Conservation (phyloP, 2,113 vertebrate species). For the Prolemur simus region DNA sequence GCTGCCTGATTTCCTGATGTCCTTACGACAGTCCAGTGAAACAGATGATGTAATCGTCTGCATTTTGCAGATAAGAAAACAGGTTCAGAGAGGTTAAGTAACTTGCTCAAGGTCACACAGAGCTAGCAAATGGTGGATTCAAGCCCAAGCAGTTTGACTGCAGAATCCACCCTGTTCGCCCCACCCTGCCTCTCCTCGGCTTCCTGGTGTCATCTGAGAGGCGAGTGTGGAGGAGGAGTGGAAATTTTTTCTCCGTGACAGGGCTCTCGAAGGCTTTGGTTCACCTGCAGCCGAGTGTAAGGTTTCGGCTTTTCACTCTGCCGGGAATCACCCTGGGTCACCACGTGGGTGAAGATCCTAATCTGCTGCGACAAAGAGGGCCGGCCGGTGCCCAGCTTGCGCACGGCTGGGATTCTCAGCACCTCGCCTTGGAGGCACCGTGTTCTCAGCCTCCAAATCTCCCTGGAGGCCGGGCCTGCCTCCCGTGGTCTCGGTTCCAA, state of each 20-base stretch:
- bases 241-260: background rate
- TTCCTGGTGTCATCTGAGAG: background rate
- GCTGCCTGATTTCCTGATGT: accelerated
- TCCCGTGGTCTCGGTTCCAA: background rate
- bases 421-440: background rate
- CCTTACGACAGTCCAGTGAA: background rate
- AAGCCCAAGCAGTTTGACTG: background rate
- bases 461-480: background rate
- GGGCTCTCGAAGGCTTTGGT: background rate
- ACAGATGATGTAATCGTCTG: background rate
- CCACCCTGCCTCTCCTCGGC: background rate
- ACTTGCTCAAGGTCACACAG: background rate
- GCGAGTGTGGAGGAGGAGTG: background rate
- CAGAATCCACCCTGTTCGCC: background rate
- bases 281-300: background rate
- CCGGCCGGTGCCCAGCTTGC: background rate
- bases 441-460: background rate
- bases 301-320: background rate
- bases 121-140: background rate
- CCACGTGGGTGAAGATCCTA: background rate
- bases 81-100: background rate
- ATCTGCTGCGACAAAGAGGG: background rate
- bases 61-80: background rate
- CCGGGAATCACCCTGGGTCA: background rate
- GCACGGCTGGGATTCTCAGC: background rate